A percentile compares a stretch with the other conserved stretches of the same genome.
Evolutionary conservation across 1,140 invertebrate genomes (phyloP).

Genomic region (Penaeus indicus): DNA sequence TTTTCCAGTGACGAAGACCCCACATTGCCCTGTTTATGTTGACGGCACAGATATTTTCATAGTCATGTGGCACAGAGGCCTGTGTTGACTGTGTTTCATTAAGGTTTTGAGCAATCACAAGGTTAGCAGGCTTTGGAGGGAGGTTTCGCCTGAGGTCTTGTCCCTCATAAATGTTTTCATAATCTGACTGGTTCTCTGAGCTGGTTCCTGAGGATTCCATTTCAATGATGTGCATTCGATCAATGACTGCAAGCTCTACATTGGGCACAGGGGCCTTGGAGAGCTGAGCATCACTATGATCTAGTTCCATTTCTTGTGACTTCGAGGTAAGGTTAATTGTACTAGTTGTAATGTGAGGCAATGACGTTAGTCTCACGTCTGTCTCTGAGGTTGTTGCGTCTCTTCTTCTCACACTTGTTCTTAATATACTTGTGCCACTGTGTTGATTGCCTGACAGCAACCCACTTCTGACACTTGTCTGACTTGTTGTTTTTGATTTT

Average conservation of each 20-base stretch:
- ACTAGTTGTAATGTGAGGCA: conserved; percentile 51
- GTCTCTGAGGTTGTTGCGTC: conserved; percentile 41
- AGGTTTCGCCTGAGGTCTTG: conserved; percentile 12
- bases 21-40: conserved; percentile 78
- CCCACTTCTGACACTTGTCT: conserved; percentile 20
- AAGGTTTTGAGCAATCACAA: conserved; percentile 22
- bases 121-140: conserved; percentile 45
- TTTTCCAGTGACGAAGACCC: conserved; percentile 78
- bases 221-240: conserved; percentile 59
- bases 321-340: conserved; percentile 48
- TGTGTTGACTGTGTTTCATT: conserved; percentile 52
- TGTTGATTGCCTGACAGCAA: neutral
- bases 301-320: conserved; percentile 26
- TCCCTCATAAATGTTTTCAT: conserved; percentile 62
- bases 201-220: conserved; percentile 42
- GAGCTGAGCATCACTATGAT: neutral
- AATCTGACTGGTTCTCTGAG: conserved; percentile 48
- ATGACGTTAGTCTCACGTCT: conserved; percentile 58
- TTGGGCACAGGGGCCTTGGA: conserved; percentile 41
- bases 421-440: conserved; percentile 28
- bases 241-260: conserved; percentile 59
- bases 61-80: conserved; percentile 74
- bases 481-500: neutral
- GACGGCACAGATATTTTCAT: conserved; percentile 79
- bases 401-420: conserved; percentile 38